phyloP scores from a whole-genome alignment of 2,888 invertebrate species.

The Tribolium freemani region DNA sequence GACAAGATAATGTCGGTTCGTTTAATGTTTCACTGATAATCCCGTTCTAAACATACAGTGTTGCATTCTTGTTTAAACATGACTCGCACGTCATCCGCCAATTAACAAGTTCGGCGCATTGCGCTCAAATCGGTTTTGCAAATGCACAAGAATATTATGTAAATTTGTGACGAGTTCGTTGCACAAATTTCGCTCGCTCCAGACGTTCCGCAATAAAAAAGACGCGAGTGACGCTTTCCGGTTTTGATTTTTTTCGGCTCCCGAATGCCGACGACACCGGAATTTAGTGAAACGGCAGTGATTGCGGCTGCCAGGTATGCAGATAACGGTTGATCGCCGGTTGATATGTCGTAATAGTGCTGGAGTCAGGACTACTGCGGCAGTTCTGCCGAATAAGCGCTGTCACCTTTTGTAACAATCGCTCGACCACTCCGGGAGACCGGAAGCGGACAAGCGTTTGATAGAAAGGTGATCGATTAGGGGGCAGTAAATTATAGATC shows the following conservation, averaged over 20 bases:
- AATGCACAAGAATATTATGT: constrained; percentile 1
- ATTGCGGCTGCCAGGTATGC: constrained; percentile 38
- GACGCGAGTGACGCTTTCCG: background rate
- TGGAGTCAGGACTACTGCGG: constrained; percentile 20
- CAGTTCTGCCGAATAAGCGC: constrained; percentile 26
- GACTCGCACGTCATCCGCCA: constrained; percentile 33
- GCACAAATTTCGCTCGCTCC: background rate
- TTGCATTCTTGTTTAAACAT: constrained; percentile 42
- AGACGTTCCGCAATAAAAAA: background rate
- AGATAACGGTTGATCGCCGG: constrained; percentile 35
- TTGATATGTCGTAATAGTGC: constrained; percentile 36
- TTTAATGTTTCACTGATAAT: constrained; percentile 51
- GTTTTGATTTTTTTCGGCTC: background rate
- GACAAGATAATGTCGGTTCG: constrained; percentile 54
- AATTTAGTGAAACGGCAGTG: constrained; percentile 22
- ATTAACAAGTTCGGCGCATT: constrained; percentile 24
- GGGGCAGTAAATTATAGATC: background rate
- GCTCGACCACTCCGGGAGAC: constrained; percentile 12
- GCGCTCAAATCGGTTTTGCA: constrained; percentile 1
- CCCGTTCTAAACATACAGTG: constrained; percentile 44
- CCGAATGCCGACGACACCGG: constrained; percentile 3
- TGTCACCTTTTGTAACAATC: constrained; percentile 33
- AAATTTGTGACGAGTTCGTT: background rate
- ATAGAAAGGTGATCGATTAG: background rate
- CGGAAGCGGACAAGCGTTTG: background rate